Evolutionary conservation across 2,113 vertebrate species (phyloP), one percentile per base, ranked within the genome.

Genomic region (Hucho hucho): DNA sequence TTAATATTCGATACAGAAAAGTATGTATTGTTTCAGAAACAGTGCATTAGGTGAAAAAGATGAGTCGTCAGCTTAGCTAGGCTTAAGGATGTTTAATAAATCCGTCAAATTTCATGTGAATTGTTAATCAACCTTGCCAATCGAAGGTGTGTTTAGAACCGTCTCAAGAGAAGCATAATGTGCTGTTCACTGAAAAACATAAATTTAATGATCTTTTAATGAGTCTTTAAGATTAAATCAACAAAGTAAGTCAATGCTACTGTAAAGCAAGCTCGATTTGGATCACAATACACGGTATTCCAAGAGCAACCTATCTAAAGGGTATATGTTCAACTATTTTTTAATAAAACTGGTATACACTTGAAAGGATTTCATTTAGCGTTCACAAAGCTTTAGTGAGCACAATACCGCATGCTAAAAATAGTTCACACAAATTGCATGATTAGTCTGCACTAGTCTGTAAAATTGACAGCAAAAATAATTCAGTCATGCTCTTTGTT

Each of bases 391-490:
- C 71, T 72, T 75, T 32, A 66, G 69, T 26, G 70, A 68, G 9
- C 37, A 43, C 2, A 43, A 43, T 11, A 66, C 63, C 20, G 59
- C 47, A 24, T 47, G 24, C n/a, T 16, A 47, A 43, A 63, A 63
- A 63, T 37, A 64, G 13, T 68, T 59, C 16, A 64, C 79, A 83
- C 85, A 71, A 79, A 69, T 69, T 4, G 37, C 22, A 47, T 26
- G 24, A 59, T 12, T 9, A 22, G n/a, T 47, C 67, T 22, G 29
- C 64, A 7, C 13, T 13, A 66, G 64, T 66, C 64, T 66, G 64
- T 11, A 43, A 68, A 68, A 6, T 11, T 32, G 32, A 43, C 46
- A 49, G 47, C 26, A 20, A 49, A 56, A 49, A 24, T 53, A 43
- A 43, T 9, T 69, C 43, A 25, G 43, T 25, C 69, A 49, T 56